Evolutionary conservation across 2,113 vertebrate species (phyloP), one percentile per base, ranked within the genome.

Genomic region (Vulpes ferrilata): DNA sequence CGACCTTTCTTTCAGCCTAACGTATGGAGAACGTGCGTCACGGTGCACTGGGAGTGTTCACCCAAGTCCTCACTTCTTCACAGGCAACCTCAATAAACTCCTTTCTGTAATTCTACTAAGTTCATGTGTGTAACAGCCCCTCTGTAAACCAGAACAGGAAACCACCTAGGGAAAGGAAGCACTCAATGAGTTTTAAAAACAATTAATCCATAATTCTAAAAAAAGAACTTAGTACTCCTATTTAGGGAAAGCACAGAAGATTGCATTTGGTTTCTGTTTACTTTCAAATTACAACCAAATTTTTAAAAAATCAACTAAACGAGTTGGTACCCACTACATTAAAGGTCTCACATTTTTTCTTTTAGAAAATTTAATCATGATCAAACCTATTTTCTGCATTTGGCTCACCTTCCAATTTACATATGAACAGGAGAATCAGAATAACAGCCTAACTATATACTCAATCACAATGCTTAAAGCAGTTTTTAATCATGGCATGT

Each of bases 341-440:
- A 73, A 84, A 20, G 30, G 10, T 78, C 67, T 81, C 35, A 2
- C 76, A 32, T 82, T 38, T 69, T 27, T 93, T 27, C 38, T 93
- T 95, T 73, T 62, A 82, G 35, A 90, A 96, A 97, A 87, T 9
- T 25, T 51, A 89, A 80, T 86, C 32, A 84, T 35, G 86, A 81
- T 51, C 55, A 62, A 93, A 25, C 27, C 20, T 67, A 67, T 85
- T 69, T 73, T 57, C 71, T 35, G 11, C 27, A 81, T 65, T 27
- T 60, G 22, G 27, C 32, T 88, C 10, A 74, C 64, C 55, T 93
- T 88, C 64, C 35, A 71, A 65, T 76, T 86, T 53, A 76, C 48
- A 51, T 3, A 51, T 5, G 32, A 62, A 71, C 57, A 93, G 48
- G 27, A 93, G 71, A 95, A 73, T 35, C 73, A 92, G 71, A 78